Evolutionary conservation across 2,888 invertebrate genomes (phyloP), one percentile per base, ranked within the genome.

Genomic region (Andricus curvator): DNA sequence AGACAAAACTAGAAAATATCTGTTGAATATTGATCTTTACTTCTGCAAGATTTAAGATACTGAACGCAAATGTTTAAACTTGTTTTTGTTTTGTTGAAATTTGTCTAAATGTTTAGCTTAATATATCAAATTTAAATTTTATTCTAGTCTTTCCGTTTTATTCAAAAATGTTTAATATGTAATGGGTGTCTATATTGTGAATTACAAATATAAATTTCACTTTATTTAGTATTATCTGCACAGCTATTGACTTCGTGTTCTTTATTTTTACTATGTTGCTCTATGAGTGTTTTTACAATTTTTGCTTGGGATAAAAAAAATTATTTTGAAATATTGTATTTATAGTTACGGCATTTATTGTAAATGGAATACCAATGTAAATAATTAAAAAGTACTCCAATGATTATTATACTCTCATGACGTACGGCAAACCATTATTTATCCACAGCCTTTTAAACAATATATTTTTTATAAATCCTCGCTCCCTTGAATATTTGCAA

Each of bases 281-380:
- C 11, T n/a, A n/a, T 56, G 11, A n/a, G n/a, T 56, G 25, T 74
- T 74, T 41, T 82, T 51, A 20, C 22, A 33, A n/a, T 33, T 74
- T 20, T n/a, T 74, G n/a, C n/a, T n/a, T 56, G n/a, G 56, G 56
- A 8, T n/a, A 11, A 56, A 17, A 51, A 51, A n/a, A 9, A 11
- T 56, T 9, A n/a, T n/a, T 56, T 56, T 56, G n/a, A n/a, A 56
- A 56, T 56, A 56, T n/a, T 56, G n/a, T 56, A 56, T n/a, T 56
- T 56, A n/a, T 56, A 56, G 2, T 11, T n/a, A 56, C 2, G 6
- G 17, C 48, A 48, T 17, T 48, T 17, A 5, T 48, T 48, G 48
- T 48, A 17, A 48, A 48, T 48, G 48, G 17, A 17, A 48, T 48
- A 13, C 48, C 48, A 56, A 56, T 56, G 56, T 56, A 56, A 56